Percentiles rank a stretch among this genome's conserved stretches.
Conservation (phyloP, 2,888 invertebrate species). For the Taenaris catops region DNA sequence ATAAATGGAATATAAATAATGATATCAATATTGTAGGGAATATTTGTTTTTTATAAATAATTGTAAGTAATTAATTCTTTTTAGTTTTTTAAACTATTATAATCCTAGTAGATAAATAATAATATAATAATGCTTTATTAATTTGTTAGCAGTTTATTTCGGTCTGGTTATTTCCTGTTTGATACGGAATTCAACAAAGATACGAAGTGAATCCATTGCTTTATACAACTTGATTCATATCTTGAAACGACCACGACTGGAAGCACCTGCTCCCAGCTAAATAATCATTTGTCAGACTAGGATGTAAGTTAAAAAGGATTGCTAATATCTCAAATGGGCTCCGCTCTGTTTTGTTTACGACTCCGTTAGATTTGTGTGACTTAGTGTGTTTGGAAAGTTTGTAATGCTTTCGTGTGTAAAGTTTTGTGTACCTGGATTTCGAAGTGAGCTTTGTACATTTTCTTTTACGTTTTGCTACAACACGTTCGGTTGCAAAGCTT, state of each 20-base stretch:
- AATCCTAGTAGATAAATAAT: too few relatives aligned
- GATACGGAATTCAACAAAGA: constrained; percentile 11
- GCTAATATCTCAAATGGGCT: constrained; percentile 44
- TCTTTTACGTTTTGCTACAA: too few relatives aligned
- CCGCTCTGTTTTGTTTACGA: constrained; percentile 47
- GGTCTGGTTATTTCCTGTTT: too few relatives aligned
- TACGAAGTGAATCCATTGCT: constrained; percentile 18
- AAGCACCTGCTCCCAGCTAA: constrained; percentile 60
- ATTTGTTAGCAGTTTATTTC: too few relatives aligned
- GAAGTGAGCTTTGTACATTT: too few relatives aligned
- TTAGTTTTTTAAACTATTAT: too few relatives aligned
- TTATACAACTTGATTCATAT: constrained; percentile 25
- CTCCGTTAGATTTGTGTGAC: constrained; percentile 28
- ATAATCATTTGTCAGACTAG: constrained; percentile 70
- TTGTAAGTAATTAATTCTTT: too few relatives aligned
- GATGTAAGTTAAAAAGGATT: constrained; percentile 70
- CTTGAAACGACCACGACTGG: constrained; percentile 23
- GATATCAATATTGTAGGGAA: too few relatives aligned
- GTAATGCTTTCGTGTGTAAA: constrained; percentile 1
- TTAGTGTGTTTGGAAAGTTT: constrained; percentile 19
- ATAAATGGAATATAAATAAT: too few relatives aligned
- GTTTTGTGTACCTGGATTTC: constrained; percentile 1
- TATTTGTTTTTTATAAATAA: too few relatives aligned
- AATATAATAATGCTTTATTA: too few relatives aligned
- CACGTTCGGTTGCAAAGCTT: too few relatives aligned